Evolutionary conservation across 2,113 vertebrate species (phyloP).

Genomic region (Nothobranchius kuhntae): DNA sequence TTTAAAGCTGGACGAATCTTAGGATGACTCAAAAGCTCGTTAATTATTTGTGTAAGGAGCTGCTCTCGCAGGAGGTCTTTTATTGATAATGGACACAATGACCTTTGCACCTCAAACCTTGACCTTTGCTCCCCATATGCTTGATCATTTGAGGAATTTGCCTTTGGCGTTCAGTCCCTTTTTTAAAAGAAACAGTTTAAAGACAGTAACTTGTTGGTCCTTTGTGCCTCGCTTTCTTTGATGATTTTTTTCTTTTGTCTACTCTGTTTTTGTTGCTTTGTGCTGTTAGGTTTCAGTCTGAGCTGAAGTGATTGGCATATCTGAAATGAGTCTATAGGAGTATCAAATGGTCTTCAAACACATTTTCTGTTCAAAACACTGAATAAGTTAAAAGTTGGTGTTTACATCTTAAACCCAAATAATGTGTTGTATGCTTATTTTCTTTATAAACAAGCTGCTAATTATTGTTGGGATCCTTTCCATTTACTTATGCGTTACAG

Average conservation of each 20-base stretch:
- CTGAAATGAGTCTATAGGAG: background rate
- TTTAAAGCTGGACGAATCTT: slow-evolving; percentile 14
- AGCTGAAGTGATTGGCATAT: background rate
- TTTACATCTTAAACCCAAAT: background rate
- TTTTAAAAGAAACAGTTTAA: slow-evolving; percentile 28
- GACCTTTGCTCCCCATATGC: slow-evolving; percentile 64
- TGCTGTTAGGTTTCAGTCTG: background rate
- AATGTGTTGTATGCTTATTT: background rate
- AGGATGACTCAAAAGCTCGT: slow-evolving; percentile 39
- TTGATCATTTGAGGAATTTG: slow-evolving; percentile 68
- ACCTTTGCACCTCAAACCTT: slow-evolving; percentile 71
- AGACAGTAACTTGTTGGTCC: slow-evolving; percentile 17
- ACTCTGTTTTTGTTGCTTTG: background rate
- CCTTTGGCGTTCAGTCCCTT: slow-evolving; percentile 42
- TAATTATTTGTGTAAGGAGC: slow-evolving; percentile 66
- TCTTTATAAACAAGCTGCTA: background rate
- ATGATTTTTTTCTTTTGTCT: background rate
- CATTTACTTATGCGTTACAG: slow-evolving; percentile 10
- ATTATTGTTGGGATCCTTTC: slow-evolving; percentile 6
- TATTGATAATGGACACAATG: slow-evolving; percentile 67
- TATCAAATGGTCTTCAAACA: background rate
- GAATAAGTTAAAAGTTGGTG: background rate
- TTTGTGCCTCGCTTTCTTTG: background rate
- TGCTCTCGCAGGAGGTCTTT: slow-evolving; percentile 56
- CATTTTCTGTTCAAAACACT: background rate